A percentile compares a stretch with the other conserved stretches of the same genome.
Evolutionary conservation across 1,140 invertebrate genomes (phyloP).

Genomic region (Linepithema humile): DNA sequence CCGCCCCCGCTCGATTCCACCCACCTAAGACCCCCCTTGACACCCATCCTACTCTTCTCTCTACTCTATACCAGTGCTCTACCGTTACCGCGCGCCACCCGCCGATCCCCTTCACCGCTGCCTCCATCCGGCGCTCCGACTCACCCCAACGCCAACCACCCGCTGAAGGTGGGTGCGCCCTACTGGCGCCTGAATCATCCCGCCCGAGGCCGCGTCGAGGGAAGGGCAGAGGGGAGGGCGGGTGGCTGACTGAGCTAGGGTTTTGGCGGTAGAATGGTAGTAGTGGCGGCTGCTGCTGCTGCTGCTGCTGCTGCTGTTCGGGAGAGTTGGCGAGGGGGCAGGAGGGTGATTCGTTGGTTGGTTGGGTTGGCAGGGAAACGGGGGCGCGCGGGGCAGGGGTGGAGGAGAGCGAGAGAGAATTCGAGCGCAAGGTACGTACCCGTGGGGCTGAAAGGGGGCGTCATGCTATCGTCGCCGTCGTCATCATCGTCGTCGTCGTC

Average conservation of each 20-base stretch:
- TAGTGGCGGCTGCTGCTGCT: constrained; percentile 64
- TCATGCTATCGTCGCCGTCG: constrained; percentile 62
- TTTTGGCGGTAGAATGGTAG: constrained; percentile 75
- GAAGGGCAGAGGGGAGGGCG: constrained; percentile 56
- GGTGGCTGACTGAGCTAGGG: constrained; percentile 78
- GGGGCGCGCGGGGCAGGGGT: constrained; percentile 45
- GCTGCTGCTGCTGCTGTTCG: constrained; percentile 56
- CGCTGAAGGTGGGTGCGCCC: constrained; percentile 83
- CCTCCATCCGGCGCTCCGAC: constrained; percentile 65
- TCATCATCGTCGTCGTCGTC: constrained; percentile 41
- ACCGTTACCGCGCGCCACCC: constrained; percentile 49
- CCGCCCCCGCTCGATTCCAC: constrained; percentile 59
- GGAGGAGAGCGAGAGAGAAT: constrained; percentile 65
- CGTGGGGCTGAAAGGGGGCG: constrained; percentile 73
- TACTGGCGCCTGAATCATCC: constrained; percentile 84
- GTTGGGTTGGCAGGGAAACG: constrained; percentile 69
- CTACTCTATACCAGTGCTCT: constrained; percentile 53
- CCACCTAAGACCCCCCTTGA: constrained; percentile 57
- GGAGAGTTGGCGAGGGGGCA: constrained; percentile 56
- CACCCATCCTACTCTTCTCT: constrained; percentile 67
- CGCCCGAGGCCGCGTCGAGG: constrained; percentile 77
- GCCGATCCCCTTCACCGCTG: constrained; percentile 62
- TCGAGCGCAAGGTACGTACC: constrained; percentile 76
- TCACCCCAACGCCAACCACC: constrained; percentile 70
- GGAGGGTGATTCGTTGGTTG: constrained; percentile 74